These are phyloP conservation scores for Melozone crissalis DNA, from an alignment of 2,113 vertebrate genomes.

Conservation along the genomic window DNA sequence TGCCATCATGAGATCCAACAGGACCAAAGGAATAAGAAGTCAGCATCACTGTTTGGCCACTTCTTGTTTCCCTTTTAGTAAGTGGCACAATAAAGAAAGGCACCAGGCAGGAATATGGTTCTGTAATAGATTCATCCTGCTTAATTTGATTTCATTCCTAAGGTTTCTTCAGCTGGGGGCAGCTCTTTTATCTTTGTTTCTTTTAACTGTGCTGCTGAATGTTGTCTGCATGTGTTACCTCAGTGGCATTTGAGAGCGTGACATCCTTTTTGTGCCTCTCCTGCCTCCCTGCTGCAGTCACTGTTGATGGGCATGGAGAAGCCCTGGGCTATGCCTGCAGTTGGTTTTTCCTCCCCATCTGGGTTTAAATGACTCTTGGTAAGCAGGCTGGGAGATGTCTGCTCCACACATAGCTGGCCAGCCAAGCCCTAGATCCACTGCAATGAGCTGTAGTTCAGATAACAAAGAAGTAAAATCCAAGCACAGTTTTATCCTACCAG, in stretches of 20 bases:
- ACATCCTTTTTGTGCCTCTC: background rate
- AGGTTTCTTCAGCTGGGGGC: background rate
- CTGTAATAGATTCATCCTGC: background rate
- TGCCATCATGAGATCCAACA: background rate
- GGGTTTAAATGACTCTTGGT: rapidly evolving
- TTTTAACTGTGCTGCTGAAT: background rate
- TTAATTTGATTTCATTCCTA: background rate
- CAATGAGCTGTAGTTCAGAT: background rate
- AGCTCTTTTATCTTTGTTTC: background rate
- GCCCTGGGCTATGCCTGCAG: background rate
- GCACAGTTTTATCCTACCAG: background rate
- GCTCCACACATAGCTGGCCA: background rate
- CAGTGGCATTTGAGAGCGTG: background rate
- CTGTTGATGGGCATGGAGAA: background rate
- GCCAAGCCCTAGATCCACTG: background rate
- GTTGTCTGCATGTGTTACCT: background rate
- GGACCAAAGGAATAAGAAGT: background rate
- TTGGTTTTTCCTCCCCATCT: background rate
- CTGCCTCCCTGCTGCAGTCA: background rate
- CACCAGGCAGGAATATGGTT: background rate
- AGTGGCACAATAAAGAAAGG: background rate
- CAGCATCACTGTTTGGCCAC: background rate
- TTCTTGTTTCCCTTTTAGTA: background rate
- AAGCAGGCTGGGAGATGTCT: background rate
- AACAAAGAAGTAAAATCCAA: background rate